Evolutionary conservation across 2,797 vertebrate species (phyloP).

Genomic region (Octomys mimax): DNA sequence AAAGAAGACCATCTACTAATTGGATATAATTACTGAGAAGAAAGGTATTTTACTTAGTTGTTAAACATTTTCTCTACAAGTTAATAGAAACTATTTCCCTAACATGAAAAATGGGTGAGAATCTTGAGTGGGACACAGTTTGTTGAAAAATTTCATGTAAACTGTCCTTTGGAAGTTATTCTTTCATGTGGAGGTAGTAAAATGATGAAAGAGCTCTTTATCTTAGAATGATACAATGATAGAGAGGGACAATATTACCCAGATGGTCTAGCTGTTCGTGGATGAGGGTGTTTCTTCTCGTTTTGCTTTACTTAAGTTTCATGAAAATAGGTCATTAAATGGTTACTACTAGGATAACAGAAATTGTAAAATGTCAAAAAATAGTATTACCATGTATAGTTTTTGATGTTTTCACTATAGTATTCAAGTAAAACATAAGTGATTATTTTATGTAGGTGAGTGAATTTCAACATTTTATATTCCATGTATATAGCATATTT

Average conservation of each 20-base stretch:
- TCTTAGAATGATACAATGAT: not conserved
- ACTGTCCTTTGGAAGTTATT: not conserved
- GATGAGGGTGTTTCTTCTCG: slow-evolving; percentile 46
- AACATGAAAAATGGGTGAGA: not conserved
- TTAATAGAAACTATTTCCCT: not conserved
- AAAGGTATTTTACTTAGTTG: not conserved
- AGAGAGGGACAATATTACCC: not conserved
- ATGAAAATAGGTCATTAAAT: slow-evolving; percentile 54
- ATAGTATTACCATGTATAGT: slow-evolving; percentile 57
- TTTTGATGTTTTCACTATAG: slow-evolving; percentile 71
- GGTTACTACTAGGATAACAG: slow-evolving; percentile 69
- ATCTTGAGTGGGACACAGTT: not conserved
- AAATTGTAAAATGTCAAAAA: slow-evolving; percentile 63
- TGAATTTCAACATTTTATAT: slow-evolving; percentile 39
- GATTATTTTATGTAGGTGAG: slow-evolving; percentile 55
- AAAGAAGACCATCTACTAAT: not conserved
- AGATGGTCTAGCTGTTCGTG: not conserved
- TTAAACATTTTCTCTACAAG: not conserved
- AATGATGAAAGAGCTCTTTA: not conserved
- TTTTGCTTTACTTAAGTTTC: slow-evolving; percentile 41
- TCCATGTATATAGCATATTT: slow-evolving; percentile 30
- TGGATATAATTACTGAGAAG: slow-evolving; percentile 2
- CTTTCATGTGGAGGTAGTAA: not conserved
- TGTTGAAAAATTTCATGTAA: not conserved
- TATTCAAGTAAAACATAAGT: slow-evolving; percentile 48